Percentiles rank a stretch among this genome's conserved stretches.
Conservation (phyloP, 92 coral and sea anemone genomes). For the Palythoa caribaeorum region DNA sequence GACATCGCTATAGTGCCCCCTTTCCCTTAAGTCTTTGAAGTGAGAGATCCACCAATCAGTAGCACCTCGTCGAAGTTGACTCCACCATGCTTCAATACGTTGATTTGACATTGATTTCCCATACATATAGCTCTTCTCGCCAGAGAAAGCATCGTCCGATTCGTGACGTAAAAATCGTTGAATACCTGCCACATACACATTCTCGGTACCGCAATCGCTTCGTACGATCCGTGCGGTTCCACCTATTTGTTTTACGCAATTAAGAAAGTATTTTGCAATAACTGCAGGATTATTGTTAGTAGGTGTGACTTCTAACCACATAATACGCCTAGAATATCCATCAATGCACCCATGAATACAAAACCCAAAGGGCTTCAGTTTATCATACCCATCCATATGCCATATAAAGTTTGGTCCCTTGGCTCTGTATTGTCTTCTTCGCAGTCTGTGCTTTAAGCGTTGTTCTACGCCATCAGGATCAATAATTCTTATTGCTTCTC, state of each 20-base stretch:
- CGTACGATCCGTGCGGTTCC: neutral
- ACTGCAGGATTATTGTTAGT: constrained; percentile 13
- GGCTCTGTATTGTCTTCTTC: constrained; percentile 29
- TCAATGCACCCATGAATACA: neutral
- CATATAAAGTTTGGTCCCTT: constrained; percentile 38
- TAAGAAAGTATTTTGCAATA: neutral
- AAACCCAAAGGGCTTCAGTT: neutral
- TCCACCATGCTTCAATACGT: too few relatives aligned
- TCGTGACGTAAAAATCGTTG: neutral
- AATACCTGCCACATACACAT: neutral
- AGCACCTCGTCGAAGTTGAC: too few relatives aligned
- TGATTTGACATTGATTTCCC: too few relatives aligned
- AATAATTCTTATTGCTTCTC: neutral
- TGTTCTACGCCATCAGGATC: neutral
- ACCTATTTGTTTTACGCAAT: constrained; percentile 16
- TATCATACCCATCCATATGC: constrained; percentile 33
- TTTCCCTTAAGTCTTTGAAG: too few relatives aligned
- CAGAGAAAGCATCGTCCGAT: too few relatives aligned
- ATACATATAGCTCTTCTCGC: too few relatives aligned
- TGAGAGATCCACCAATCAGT: too few relatives aligned
- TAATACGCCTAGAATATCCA: neutral
- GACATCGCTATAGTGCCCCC: too few relatives aligned
- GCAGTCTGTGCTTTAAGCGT: constrained; percentile 53
- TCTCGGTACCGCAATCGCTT: constrained; percentile 1
- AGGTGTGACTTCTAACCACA: neutral